A percentile compares a stretch with the other conserved stretches of the same genome.
These are phyloP conservation scores for Loriculus beryllinus DNA, from an alignment of 2,797 vertebrate genomes.

Conservation along the genomic window DNA sequence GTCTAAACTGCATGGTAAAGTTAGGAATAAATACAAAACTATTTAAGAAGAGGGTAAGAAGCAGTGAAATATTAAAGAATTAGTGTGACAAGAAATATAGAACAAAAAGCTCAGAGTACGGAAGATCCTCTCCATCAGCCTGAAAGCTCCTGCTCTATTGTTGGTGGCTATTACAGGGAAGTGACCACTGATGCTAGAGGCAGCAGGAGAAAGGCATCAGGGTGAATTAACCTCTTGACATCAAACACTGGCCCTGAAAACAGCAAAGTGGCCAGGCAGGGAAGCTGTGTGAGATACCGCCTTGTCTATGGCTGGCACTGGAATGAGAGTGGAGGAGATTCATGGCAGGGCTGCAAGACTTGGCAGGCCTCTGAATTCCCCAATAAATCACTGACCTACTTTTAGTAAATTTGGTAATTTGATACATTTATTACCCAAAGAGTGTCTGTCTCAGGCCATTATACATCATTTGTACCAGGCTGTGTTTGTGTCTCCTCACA, in stretches of 20 bases:
- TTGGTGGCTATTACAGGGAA: neutral
- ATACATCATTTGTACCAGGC: neutral
- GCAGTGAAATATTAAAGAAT: neutral
- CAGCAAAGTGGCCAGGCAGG: neutral
- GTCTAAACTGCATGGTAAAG: neutral
- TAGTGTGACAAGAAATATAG: neutral
- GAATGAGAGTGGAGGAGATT: neutral
- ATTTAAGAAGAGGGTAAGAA: neutral
- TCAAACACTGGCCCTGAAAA: neutral
- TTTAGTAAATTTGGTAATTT: neutral
- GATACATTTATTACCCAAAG: neutral
- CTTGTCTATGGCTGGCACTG: neutral
- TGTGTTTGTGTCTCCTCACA: neutral
- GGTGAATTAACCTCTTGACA: neutral
- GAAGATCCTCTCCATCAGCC: neutral
- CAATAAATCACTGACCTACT: neutral
- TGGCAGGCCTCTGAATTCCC: neutral
- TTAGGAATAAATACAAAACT: neutral
- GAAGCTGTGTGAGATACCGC: neutral
- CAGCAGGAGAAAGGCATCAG: neutral
- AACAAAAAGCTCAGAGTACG: neutral
- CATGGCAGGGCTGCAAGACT: neutral
- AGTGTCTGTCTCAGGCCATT: neutral
- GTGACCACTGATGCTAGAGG: rapidly evolving
- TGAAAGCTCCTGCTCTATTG: neutral